Conservation (phyloP, 53 echinoderm and acorn worm genomes). For the Patiria pectinifera region DNA sequence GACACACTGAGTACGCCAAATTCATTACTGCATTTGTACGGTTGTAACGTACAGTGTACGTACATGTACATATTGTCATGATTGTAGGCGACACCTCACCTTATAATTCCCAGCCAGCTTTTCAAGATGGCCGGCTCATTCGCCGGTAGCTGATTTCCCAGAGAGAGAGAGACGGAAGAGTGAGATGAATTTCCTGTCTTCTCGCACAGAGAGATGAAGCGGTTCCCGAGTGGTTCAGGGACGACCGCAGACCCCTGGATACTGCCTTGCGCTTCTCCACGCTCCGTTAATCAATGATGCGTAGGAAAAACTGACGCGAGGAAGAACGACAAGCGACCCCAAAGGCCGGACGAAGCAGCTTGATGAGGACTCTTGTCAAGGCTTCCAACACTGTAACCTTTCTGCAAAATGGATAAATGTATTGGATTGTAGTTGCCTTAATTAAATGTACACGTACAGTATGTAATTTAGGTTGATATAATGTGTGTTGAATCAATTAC, state of each 20-base stretch:
- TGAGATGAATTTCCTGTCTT: not conserved
- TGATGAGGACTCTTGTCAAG: not conserved
- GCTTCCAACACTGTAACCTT: too few species aligned
- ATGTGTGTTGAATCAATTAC: too few species aligned
- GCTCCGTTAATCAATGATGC: not conserved
- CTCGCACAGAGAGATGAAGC: not conserved
- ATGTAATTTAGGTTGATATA: too few species aligned
- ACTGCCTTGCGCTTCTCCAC: not conserved
- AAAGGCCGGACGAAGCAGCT: not conserved
- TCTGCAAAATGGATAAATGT: too few species aligned
- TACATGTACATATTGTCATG: not conserved
- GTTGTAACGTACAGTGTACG: not conserved
- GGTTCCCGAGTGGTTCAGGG: not conserved
- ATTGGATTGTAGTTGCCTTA: too few species aligned
- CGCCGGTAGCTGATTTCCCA: constrained; percentile 9
- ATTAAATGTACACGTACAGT: too few species aligned
- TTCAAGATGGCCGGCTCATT: constrained; percentile 52
- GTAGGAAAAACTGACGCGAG: not conserved
- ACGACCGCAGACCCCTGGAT: not conserved
- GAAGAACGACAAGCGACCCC: not conserved
- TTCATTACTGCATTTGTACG: not conserved
- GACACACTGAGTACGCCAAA: not conserved
- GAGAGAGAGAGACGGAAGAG: not conserved
- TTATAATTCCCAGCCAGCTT: constrained; percentile 60
- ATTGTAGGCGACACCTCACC: not conserved